Evolutionary conservation across 1,140 invertebrate genomes (phyloP).

Genomic region (Drosophila carrolli): DNA sequence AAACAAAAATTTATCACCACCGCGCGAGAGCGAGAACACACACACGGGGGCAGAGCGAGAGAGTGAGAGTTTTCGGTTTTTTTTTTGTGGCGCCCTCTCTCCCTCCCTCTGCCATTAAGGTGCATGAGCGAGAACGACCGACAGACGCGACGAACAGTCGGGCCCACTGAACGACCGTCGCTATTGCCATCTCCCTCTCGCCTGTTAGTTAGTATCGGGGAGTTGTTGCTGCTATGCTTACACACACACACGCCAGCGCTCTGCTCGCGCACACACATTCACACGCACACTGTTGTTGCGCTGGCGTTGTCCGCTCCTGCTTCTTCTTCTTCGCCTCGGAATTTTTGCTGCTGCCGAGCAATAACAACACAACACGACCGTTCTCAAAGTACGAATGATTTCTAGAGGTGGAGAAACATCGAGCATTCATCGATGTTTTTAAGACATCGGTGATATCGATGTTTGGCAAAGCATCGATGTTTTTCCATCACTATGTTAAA

Average conservation of each 20-base stretch:
- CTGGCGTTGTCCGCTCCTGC: slow-evolving; percentile 53
- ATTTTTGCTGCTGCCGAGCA: slow-evolving; percentile 20
- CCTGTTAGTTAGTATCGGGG: slow-evolving; percentile 12
- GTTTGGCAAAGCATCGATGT: too few relatives aligned
- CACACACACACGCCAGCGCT: slow-evolving; percentile 28
- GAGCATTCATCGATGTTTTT: too few relatives aligned
- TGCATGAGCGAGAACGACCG: slow-evolving; percentile 52
- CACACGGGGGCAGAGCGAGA: slow-evolving; percentile 6
- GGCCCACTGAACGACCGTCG: slow-evolving; percentile 22
- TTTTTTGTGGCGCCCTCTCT: slow-evolving; percentile 31
- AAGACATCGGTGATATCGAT: too few relatives aligned
- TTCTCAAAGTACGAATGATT: slow-evolving; percentile 7
- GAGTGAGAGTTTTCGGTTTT: slow-evolving; percentile 7
- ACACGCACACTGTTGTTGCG: slow-evolving; percentile 47
- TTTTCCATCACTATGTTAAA: too few relatives aligned
- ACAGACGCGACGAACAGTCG: slow-evolving; percentile 25
- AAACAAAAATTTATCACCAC: slow-evolving; percentile 82
- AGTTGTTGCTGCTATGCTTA: slow-evolving; percentile 20
- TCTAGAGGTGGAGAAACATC: too few relatives aligned
- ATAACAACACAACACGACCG: slow-evolving; percentile 2
- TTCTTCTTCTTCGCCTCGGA: slow-evolving; percentile 17
- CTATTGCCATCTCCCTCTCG: slow-evolving; percentile 61
- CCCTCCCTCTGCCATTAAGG: slow-evolving; percentile 7
- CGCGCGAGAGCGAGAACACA: slow-evolving; percentile 35
- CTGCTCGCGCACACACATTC: slow-evolving; percentile 26